Evolutionary conservation across 2,888 invertebrate genomes (phyloP), one percentile per base, ranked within the genome.

Genomic region (Nudaria mundana): DNA sequence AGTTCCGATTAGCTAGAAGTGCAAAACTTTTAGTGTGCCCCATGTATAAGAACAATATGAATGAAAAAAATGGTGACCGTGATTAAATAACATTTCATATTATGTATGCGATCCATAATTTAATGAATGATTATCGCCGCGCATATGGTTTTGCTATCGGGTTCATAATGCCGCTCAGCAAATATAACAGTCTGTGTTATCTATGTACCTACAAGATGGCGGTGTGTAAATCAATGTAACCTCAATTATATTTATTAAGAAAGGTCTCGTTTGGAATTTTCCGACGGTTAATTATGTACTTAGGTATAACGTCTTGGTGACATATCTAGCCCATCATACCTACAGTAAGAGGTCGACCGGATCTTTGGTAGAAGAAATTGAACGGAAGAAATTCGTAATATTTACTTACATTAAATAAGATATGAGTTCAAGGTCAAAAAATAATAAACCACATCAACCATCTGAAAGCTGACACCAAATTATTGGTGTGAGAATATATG

Each of bases 221-320:
- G 76, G 61, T 34, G 67, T 66, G 76, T 79, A 81, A 82, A 85
- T 84, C 83, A 84, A 81, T 79, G 77, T 83, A 85, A 84, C 85
- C 85, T 83, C 81, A 83, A 84, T 84, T 77, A 74, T n/a, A n/a
- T 66, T 75, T 76, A 78, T 70, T 79, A 81, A 81, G 81, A 82
- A 83, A 81, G 77, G 75, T 81, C 80, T 80, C 66, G 39, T 60
- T 71, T 67, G 84, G 81, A 84, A 84, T 72, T 81, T 85, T 83
- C 85, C 83, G 53, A 56, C 49, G 65, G 74, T 72, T 74, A 71
- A 60, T 18, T 18, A n/a, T n/a, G n/a, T n/a, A n/a, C n/a, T n/a
- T n/a, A n/a, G n/a, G n/a, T n/a, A n/a, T n/a, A n/a, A n/a, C n/a
- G n/a, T n/a, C n/a, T n/a, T n/a, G n/a, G n/a, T n/a, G n/a, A n/a